Percentiles rank a stretch among this genome's conserved stretches.
phyloP scores from a whole-genome alignment of 2,888 invertebrate species.

The Crematogaster levior region DNA sequence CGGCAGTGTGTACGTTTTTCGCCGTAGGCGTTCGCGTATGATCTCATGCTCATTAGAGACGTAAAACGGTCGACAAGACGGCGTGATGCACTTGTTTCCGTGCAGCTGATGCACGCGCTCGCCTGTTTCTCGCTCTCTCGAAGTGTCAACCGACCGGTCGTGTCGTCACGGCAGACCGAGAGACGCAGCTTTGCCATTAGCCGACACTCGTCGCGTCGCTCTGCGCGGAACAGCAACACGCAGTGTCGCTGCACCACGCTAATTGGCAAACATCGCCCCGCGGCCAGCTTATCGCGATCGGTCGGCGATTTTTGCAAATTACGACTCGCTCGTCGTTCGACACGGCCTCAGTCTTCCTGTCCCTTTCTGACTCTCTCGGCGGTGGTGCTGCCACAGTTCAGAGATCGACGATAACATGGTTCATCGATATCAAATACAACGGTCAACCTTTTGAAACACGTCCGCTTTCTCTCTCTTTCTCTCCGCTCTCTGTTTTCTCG shows the following conservation, averaged over 20 bases:
- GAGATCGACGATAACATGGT: slow-evolving; percentile 50
- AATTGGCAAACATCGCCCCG: slow-evolving; percentile 82
- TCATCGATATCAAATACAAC: slow-evolving; percentile 52
- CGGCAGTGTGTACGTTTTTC: slow-evolving; percentile 1
- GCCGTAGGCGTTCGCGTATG: slow-evolving; percentile 2
- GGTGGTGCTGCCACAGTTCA: not conserved
- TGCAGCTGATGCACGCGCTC: not conserved
- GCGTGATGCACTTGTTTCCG: slow-evolving; percentile 17
- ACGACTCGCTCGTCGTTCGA: slow-evolving; percentile 64
- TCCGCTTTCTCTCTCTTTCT: not conserved
- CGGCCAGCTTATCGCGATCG: slow-evolving; percentile 80
- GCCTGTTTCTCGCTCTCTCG: slow-evolving; percentile 16
- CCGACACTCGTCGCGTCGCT: slow-evolving; percentile 73
- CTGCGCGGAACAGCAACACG: slow-evolving; percentile 61
- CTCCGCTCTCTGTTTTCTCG: slow-evolving; percentile 25
- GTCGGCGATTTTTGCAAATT: slow-evolving; percentile 81
- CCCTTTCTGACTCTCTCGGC: not conserved
- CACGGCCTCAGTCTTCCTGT: slow-evolving; percentile 12
- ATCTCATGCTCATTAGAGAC: slow-evolving; percentile 37
- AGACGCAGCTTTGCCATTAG: slow-evolving; percentile 79
- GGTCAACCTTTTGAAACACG: slow-evolving; percentile 51
- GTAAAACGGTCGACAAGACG: slow-evolving; percentile 23
- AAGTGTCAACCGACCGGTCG: slow-evolving; percentile 60
- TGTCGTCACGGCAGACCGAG: slow-evolving; percentile 60
- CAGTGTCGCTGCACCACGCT: slow-evolving; percentile 66